A percentile compares a stretch with the other conserved stretches of the same genome.
Conservation (phyloP, 92 coral and sea anemone genomes). For the Paramuricea clavata region DNA sequence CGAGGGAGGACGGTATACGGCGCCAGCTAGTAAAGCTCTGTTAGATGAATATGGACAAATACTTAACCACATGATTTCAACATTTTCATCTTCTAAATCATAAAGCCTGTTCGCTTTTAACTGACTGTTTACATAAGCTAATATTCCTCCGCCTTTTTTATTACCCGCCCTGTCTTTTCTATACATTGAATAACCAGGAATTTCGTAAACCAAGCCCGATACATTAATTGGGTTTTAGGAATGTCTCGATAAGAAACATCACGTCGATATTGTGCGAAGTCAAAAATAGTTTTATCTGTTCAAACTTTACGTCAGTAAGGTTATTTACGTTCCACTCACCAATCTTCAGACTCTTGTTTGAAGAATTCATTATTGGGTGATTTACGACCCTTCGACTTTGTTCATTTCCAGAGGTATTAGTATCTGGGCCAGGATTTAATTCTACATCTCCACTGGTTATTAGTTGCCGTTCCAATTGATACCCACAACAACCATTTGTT, state of each 20-base stretch:
- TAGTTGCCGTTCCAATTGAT: slow-evolving; percentile 23
- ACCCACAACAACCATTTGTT: neutral
- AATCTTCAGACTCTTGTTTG: slow-evolving; percentile 7
- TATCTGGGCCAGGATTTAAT: slow-evolving; percentile 24
- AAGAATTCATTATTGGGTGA: neutral
- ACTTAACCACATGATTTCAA: slow-evolving; percentile 40
- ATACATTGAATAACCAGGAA: slow-evolving; percentile 47
- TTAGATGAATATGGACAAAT: slow-evolving; percentile 22
- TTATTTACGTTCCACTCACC: slow-evolving; percentile 57
- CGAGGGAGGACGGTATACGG: slow-evolving; percentile 40
- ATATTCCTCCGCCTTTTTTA: slow-evolving; percentile 49
- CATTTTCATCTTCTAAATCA: slow-evolving; percentile 39
- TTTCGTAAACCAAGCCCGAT: slow-evolving; percentile 53
- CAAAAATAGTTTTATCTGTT: slow-evolving; percentile 36
- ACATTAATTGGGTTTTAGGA: slow-evolving; percentile 38
- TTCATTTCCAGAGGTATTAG: neutral
- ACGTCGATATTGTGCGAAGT: slow-evolving; percentile 53
- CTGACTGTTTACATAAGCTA: slow-evolving; percentile 40
- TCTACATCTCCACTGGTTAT: slow-evolving; percentile 9
- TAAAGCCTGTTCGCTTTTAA: slow-evolving; percentile 21
- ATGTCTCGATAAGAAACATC: slow-evolving; percentile 33
- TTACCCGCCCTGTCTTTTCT: slow-evolving; percentile 13
- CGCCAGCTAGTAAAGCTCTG: slow-evolving; percentile 36
- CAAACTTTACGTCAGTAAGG: slow-evolving; percentile 59
- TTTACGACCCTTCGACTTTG: slow-evolving; percentile 4